These are phyloP conservation scores for Cotesia congregata DNA, from an alignment of 2,888 invertebrate genomes.

Conservation along the genomic window DNA sequence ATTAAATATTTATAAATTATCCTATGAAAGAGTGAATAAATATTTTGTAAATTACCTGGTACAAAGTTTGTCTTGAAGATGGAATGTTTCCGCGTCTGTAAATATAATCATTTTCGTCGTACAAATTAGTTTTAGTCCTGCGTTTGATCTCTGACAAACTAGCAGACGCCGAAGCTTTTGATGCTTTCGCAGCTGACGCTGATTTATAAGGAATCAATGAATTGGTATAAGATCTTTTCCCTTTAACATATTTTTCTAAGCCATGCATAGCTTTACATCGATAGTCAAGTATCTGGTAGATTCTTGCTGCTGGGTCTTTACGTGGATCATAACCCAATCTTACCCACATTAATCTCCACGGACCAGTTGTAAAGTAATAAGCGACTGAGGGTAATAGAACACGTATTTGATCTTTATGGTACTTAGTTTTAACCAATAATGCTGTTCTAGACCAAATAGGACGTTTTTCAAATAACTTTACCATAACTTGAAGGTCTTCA, in stretches of 20 bases:
- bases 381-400: constrained; percentile 86
- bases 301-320: constrained; percentile 81
- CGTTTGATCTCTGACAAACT: constrained; percentile 54
- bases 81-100: constrained; percentile 83
- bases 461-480: constrained; percentile 80
- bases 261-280: constrained; percentile 77
- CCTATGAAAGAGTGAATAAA: background rate
- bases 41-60: constrained; percentile 76
- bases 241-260: constrained; percentile 71
- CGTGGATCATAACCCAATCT: constrained; percentile 93
- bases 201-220: constrained; percentile 71
- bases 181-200: constrained; percentile 68
- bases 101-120: constrained; percentile 73
- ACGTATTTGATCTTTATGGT: constrained; percentile 78
- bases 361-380: constrained; percentile 89
- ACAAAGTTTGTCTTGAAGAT: constrained; percentile 88
- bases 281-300: constrained; percentile 92
- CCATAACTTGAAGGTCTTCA: constrained; percentile 64
- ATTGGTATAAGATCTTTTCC: constrained; percentile 72
- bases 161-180: constrained; percentile 59
- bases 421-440: constrained; percentile 77
- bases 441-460: constrained; percentile 92
- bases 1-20: constrained; percentile 2
- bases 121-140: constrained; percentile 56
- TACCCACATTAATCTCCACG: constrained; percentile 94